Percentiles rank a stretch among this genome's conserved stretches.
phyloP scores from a whole-genome alignment of 2,113 vertebrate genomes.

The Neodontobutis hainanensis region DNA sequence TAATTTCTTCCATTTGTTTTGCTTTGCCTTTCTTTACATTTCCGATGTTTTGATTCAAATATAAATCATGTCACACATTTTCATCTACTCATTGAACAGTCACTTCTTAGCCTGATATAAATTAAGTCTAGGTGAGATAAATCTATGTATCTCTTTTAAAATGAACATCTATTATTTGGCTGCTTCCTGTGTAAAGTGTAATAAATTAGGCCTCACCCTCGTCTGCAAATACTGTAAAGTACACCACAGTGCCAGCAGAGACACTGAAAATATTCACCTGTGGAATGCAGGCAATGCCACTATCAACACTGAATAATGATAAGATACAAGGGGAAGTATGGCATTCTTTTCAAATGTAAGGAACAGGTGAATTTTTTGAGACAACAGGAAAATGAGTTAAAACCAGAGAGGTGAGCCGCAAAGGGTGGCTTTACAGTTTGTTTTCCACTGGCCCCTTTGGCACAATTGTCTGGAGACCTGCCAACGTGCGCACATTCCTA shows the following conservation, averaged over 20 bases:
- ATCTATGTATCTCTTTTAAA: background rate
- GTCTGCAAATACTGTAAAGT: constrained; percentile 15
- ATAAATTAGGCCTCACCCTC: constrained; percentile 14
- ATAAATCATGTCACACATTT: no score
- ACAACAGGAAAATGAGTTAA: background rate
- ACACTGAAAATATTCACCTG: constrained; percentile 4
- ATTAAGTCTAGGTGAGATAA: no score
- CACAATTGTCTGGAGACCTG: constrained; percentile 62
- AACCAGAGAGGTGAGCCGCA: constrained; percentile 45
- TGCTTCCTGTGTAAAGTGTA: constrained; percentile 5
- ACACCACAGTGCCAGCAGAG: background rate
- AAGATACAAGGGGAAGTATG: background rate
- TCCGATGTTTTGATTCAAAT: no score
- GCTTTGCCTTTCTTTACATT: no score
- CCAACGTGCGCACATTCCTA: constrained; percentile 75
- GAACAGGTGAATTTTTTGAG: background rate
- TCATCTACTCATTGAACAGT: no score
- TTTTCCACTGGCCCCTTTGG: constrained; percentile 32
- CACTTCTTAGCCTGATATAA: no score
- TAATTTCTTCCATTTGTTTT: no score
- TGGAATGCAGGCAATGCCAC: background rate
- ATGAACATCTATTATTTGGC: background rate
- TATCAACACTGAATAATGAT: background rate
- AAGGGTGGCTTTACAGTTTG: constrained; percentile 34
- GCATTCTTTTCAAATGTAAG: background rate